Evolutionary conservation across 2,113 vertebrate species (phyloP).

Genomic region (Cariama cristata): DNA sequence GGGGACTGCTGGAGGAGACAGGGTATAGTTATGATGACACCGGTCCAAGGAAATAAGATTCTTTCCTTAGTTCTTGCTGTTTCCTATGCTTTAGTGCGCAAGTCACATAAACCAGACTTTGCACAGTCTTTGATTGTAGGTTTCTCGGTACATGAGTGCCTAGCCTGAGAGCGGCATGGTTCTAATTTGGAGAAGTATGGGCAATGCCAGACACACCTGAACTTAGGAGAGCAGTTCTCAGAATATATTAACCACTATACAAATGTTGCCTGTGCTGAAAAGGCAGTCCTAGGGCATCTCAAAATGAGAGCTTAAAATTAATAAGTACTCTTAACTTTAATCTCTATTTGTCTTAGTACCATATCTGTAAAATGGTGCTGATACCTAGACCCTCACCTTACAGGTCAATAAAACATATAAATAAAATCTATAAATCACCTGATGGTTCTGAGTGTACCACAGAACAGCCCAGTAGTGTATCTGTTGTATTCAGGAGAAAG

Average conservation of each 20-base stretch:
- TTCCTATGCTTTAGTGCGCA: not conserved
- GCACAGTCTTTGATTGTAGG: not conserved
- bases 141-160: not conserved
- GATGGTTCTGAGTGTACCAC: not conserved
- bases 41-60: not conserved
- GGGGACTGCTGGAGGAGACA: not conserved
- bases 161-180: not conserved
- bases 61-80: not conserved
- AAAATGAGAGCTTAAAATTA: not conserved
- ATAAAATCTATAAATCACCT: not conserved
- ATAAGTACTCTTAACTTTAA: not conserved
- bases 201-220: not conserved
- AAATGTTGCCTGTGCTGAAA: not conserved
- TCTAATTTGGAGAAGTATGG: not conserved
- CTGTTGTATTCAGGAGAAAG: not conserved
- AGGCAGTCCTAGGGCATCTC: not conserved
- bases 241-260: not conserved
- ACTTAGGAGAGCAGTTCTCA: not conserved
- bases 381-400: not conserved
- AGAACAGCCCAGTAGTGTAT: not conserved
- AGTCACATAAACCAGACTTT: not conserved
- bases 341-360: not conserved
- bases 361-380: not conserved
- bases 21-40: not conserved
- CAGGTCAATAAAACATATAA: not conserved